Evolutionary conservation across 2,888 invertebrate genomes (phyloP).

Genomic region (Spialia ferax): DNA sequence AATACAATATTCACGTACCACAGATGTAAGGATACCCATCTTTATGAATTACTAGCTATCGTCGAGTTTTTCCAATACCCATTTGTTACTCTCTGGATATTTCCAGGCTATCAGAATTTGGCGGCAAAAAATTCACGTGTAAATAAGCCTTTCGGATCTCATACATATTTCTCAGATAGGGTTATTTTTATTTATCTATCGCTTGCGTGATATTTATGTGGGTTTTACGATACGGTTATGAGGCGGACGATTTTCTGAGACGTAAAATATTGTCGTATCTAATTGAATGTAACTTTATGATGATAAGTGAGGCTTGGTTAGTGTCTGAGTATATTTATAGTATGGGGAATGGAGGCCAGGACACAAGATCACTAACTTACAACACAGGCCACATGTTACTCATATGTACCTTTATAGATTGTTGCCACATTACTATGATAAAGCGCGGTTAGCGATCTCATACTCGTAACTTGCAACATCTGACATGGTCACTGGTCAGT

Average conservation of each 20-base stretch:
- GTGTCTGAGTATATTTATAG: background rate
- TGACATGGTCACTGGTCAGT: no score
- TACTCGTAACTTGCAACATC: no score
- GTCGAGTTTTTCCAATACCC: conserved; percentile 34
- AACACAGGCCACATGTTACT: no score
- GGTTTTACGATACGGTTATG: conserved; percentile 18
- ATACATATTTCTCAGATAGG: conserved; percentile 15
- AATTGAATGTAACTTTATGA: conserved; percentile 14
- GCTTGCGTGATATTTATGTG: conserved; percentile 8
- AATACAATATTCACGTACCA: conserved; percentile 38
- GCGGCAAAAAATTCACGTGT: conserved; percentile 25
- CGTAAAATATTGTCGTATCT: background rate
- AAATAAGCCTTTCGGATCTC: conserved; percentile 17
- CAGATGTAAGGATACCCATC: conserved; percentile 27
- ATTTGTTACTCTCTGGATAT: conserved; percentile 36
- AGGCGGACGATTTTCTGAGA: background rate
- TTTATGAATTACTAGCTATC: conserved; percentile 29
- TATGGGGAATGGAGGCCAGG: background rate
- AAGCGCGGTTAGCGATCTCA: no score
- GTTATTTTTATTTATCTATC: conserved; percentile 27
- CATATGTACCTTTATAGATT: no score
- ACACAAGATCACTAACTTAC: no score
- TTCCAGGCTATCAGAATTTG: conserved; percentile 19
- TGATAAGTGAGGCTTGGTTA: background rate
- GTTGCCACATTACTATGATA: no score